A percentile compares a stretch with the other conserved stretches of the same genome.
These are phyloP conservation scores for Taphrorychus bicolor DNA, from an alignment of 2,888 invertebrate species.

Conservation along the genomic window DNA sequence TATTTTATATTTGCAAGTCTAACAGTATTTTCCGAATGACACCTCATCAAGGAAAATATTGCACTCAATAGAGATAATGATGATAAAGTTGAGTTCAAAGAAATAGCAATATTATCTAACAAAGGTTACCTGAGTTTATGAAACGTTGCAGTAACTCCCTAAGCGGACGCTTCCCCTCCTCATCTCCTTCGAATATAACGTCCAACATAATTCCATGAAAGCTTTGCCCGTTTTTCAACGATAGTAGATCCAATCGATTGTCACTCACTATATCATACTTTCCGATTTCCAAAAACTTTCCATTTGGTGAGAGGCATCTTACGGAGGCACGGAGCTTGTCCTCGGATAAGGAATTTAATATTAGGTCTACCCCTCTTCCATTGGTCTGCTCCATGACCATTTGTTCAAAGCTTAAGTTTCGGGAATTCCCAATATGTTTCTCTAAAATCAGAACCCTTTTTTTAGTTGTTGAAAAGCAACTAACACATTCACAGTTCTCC, in stretches of 20 bases:
- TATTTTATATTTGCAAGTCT: too few relatives aligned
- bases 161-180: constrained; percentile 25
- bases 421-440: constrained; percentile 65
- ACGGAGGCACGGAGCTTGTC: constrained; percentile 83
- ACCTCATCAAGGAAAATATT: background rate
- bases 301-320: constrained; percentile 66
- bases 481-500: too few relatives aligned
- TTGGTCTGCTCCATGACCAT: constrained; percentile 81
- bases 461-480: too few relatives aligned
- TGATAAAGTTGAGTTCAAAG: too few relatives aligned
- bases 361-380: constrained; percentile 89
- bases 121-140: constrained; percentile 27
- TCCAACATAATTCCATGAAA: constrained; percentile 84
- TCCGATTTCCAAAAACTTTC: constrained; percentile 85
- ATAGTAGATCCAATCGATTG: constrained; percentile 68
- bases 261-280: constrained; percentile 81
- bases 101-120: too few relatives aligned
- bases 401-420: constrained; percentile 85
- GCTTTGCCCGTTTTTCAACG: constrained; percentile 74
- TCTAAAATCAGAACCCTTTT: too few relatives aligned
- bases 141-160: constrained; percentile 14
- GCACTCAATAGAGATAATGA: background rate
- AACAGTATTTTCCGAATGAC: too few relatives aligned
- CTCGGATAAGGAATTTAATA: constrained; percentile 90
- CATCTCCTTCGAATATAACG: constrained; percentile 36